These are phyloP conservation scores for Xiphydria camelus DNA, from an alignment of 2,888 invertebrate genomes.

Conservation along the genomic window DNA sequence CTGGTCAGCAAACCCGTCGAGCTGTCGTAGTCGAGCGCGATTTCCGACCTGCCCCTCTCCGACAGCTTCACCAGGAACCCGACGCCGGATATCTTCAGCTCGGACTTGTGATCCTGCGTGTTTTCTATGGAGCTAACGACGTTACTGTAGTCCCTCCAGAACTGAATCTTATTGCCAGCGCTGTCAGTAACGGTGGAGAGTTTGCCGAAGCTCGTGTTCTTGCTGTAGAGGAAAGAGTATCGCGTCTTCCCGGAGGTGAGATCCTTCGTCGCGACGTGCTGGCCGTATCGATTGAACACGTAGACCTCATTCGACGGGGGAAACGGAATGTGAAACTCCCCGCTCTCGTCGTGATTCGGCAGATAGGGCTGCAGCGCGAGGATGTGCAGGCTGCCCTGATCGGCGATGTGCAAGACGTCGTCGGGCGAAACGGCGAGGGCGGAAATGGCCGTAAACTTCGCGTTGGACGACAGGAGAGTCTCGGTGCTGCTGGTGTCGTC, in stretches of 20 bases:
- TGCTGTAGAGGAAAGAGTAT: slow-evolving; percentile 95
- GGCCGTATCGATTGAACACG: slow-evolving; percentile 92
- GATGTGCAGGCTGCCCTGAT: slow-evolving; percentile 88
- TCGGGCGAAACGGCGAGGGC: slow-evolving; percentile 93
- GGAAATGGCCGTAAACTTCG: slow-evolving; percentile 84
- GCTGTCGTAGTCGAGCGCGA: slow-evolving; percentile 88
- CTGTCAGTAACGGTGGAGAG: slow-evolving; percentile 92
- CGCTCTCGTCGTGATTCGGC: slow-evolving; percentile 84
- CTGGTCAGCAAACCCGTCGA: slow-evolving; percentile 85
- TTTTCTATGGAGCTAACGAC: slow-evolving; percentile 93
- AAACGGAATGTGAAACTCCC: slow-evolving; percentile 91
- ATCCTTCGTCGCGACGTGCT: slow-evolving; percentile 93
- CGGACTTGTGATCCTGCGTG: slow-evolving; percentile 90
- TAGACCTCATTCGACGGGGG: slow-evolving; percentile 93
- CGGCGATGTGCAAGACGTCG: slow-evolving; percentile 93
- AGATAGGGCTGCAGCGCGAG: slow-evolving; percentile 84
- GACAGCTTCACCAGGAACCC: slow-evolving; percentile 86
- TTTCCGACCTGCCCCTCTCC: slow-evolving; percentile 86
- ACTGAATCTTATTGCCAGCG: slow-evolving; percentile 89
- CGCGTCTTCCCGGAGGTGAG: slow-evolving; percentile 92
- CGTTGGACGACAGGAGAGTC: slow-evolving; percentile 86
- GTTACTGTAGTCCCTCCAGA: slow-evolving; percentile 88
- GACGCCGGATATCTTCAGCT: slow-evolving; percentile 89
- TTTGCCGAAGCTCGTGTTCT: slow-evolving; percentile 94
- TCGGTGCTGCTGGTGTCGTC: slow-evolving; percentile 79